Base-by-base conservation (phyloP, 2,797 vertebrate species). In the Picus viridis region DNA sequence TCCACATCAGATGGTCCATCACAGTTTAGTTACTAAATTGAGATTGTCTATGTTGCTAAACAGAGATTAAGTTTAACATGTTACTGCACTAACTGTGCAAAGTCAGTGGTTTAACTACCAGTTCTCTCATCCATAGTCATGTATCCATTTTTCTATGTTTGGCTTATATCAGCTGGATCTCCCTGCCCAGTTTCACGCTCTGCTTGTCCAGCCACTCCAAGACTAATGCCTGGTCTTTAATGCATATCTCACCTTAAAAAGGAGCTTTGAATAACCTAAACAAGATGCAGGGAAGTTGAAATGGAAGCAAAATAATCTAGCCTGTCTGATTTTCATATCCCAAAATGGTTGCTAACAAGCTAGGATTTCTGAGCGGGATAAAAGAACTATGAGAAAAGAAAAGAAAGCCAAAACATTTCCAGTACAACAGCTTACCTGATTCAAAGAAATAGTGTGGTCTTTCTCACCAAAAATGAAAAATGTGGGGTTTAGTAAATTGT, bases 391-490 rank as follows among this genome's bases (percentile, higher is more conserved):
- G 3, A 9, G 9, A 49, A 16, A 86, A 92, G 77, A 7, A 34
- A 75, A 49, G 6, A 6, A 10, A 49, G 6, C 19, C 5, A 49
- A 10, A 49, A 23, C 22, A 47, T 80, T 80, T 86, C 53, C 36
- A 75, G 58, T 56, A n/a, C 3, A 92, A 27, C 39, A 49, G 23
- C 96, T 96, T 83, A 99, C 99, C 97, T 99, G 98, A 29, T 99
- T 98, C 22, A 98, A 97, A 54, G 99, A 98, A 88, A 99, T 98
- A 53, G 98, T 80, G 0, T 78, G 15, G 85, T 99, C 99, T 2
- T 98, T 99, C 89, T 98, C 99, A 2, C 93, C 99, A 96, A 99
- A 99, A 95, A 99, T 98, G 78, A 99, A 99, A 89, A 99, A 96
- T 0, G 98, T 99, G 9, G 99, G 99, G 92, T 97, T 98, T 95